Evolutionary conservation across 1,140 invertebrate genomes (phyloP).

Genomic region (Dendrolimus punctatus): DNA sequence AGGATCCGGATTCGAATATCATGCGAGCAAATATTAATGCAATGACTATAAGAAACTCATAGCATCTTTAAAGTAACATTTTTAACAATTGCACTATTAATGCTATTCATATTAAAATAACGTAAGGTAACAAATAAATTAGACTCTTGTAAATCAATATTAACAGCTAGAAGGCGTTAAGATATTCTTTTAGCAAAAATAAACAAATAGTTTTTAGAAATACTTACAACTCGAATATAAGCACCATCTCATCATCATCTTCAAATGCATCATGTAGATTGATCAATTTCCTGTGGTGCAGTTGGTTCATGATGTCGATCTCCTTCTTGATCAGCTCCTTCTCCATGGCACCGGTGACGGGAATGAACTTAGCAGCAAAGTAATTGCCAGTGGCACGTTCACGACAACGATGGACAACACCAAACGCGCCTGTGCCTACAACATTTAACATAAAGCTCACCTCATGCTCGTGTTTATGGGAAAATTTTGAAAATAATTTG

Average conservation of each 20-base stretch:
- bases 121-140: too few species aligned
- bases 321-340: conserved; percentile 98
- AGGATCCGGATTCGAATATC: too few species aligned
- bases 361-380: conserved; percentile 99
- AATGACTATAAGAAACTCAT: too few species aligned
- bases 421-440: conserved; percentile 95
- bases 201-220: conserved; percentile 1
- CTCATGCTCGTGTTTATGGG: conserved; percentile 19
- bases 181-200: too few species aligned
- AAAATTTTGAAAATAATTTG: neutral
- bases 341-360: conserved; percentile 94
- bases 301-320: conserved; percentile 99
- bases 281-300: conserved; percentile 97
- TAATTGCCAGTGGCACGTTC: conserved; percentile 97
- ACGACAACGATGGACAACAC: conserved; percentile 97
- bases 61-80: too few species aligned
- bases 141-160: too few species aligned
- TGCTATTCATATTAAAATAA: too few species aligned
- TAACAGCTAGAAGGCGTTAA: too few species aligned
- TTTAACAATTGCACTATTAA: too few species aligned
- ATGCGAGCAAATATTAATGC: too few species aligned
- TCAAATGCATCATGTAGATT: conserved; percentile 99
- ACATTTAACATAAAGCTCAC: conserved; percentile 22
- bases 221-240: conserved; percentile 98
- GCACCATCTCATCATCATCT: conserved; percentile 99